Evolutionary conservation across 1,140 invertebrate species (phyloP).

Genomic region (Trichonephila clavipes): DNA sequence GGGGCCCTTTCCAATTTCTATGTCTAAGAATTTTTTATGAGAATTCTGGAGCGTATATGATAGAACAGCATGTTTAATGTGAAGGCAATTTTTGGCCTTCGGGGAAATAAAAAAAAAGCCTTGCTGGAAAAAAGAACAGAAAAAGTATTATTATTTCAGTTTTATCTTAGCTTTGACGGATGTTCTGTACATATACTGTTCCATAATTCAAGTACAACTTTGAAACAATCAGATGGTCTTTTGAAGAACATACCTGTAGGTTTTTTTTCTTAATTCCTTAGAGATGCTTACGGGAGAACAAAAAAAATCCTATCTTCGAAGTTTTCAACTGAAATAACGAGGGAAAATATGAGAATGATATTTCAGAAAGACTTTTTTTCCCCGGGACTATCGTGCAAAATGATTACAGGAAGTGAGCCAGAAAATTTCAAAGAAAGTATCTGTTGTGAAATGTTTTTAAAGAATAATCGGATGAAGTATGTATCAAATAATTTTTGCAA

Average conservation of each 20-base stretch:
- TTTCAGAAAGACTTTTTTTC: too few species aligned
- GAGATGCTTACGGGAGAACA: too few species aligned
- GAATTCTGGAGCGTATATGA: neutral
- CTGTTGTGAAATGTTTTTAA: too few species aligned
- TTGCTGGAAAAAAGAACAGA: neutral
- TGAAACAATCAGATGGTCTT: neutral
- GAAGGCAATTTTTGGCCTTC: slow-evolving; percentile 1
- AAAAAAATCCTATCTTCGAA: too few species aligned
- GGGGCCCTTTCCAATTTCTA: neutral
- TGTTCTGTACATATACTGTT: neutral
- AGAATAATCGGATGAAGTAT: too few species aligned
- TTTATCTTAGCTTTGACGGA: slow-evolving; percentile 26
- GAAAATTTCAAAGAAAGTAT: too few species aligned
- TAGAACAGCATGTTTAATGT: slow-evolving; percentile 28
- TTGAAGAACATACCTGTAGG: neutral
- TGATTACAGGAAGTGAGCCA: too few species aligned
- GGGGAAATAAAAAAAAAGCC: neutral
- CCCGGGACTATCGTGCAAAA: too few species aligned
- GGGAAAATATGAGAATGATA: too few species aligned
- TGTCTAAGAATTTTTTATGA: slow-evolving; percentile 28
- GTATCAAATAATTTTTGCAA: too few species aligned
- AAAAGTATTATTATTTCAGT: slow-evolving; percentile 32
- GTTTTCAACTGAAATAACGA: too few species aligned
- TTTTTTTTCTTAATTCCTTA: too few species aligned
- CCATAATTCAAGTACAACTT: slow-evolving; percentile 35